Base-by-base conservation (phyloP, 2,888 invertebrate species). In the Melieria picta region DNA sequence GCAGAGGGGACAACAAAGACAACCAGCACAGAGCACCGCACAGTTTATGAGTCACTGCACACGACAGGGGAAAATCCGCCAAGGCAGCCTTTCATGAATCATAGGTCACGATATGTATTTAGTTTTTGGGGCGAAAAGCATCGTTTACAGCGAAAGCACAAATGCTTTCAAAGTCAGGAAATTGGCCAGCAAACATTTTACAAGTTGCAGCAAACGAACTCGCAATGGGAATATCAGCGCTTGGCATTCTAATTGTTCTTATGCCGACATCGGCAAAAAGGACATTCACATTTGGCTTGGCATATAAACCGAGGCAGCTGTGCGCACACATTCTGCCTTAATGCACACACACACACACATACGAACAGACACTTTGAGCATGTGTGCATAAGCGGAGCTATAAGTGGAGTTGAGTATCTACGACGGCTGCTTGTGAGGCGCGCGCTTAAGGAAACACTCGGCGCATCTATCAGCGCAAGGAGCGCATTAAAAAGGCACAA, bases 261-360 rank as follows among this genome's bases (percentile, higher is more conserved):
- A 30, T 30, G 30, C 30, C 30, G 30, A 30, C 30, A 30, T 30
- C 30, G 30, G 52, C 60, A 45, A 67, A 67, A 67, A 67, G 67
- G 67, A 67, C 67, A 67, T 67, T 67, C 67, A 67, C 67, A 67
- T 61, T 52, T 45, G 30, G 30, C 30, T n/a, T 10, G 61, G 67
- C 61, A 60, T 61, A 67, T 60, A 61, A 60, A 67, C 43, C 60
- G 61, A 66, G 48, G 10, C 48, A 65, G 65, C 67, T 60, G 67
- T 67, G 67, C 67, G 60, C 67, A 67, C 67, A 67, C 60, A 67
- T 67, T 58, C 60, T 61, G 52, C 52, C 48, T 67, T 50, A 43
- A 45, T n/a, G 7, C 4, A 48, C 45, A 10, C 6, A n/a, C 4
- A 60, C 65, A 30, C 13, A 42, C 55, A 52, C 55, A 65, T 13